Conservation (phyloP, 1,140 invertebrate genomes). For the Tribolium madens region DNA sequence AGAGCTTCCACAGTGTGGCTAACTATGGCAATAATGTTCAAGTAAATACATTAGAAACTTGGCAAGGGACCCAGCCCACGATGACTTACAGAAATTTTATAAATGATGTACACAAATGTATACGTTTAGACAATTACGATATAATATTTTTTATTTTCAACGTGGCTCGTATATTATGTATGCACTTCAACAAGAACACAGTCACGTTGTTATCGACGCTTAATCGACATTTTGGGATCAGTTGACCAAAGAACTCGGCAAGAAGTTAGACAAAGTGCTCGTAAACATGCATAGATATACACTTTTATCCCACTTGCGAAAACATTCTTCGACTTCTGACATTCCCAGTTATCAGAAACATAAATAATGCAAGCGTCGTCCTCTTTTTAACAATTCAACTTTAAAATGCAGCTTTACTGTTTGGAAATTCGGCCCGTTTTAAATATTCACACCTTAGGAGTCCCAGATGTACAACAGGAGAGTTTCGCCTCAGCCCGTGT, state of each 20-base stretch:
- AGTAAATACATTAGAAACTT: slow-evolving; percentile 5
- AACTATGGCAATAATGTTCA: background rate
- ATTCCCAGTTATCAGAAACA: slow-evolving; percentile 16
- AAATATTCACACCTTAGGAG: slow-evolving; percentile 7
- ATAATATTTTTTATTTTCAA: background rate
- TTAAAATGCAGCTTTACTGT: background rate
- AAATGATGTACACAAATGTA: background rate
- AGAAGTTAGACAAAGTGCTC: background rate
- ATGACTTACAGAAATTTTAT: background rate
- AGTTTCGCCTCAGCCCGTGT: background rate
- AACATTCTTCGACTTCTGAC: slow-evolving; percentile 13
- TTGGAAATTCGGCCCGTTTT: slow-evolving; percentile 17
- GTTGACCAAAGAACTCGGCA: slow-evolving; percentile 14
- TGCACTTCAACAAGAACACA: background rate
- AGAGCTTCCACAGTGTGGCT: background rate
- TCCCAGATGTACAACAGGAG: background rate
- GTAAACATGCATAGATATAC: slow-evolving; percentile 19
- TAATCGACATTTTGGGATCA: slow-evolving; percentile 21
- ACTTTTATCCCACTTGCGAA: slow-evolving; percentile 18
- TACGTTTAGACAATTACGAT: background rate
- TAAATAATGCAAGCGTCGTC: slow-evolving; percentile 14
- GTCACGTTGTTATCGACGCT: slow-evolving; percentile 20
- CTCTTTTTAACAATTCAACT: slow-evolving; percentile 16
- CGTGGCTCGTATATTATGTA: background rate
- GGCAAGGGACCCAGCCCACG: background rate